These are phyloP conservation scores for Psilopogon haemacephalus DNA, from an alignment of 2,113 vertebrate species.

Conservation along the genomic window DNA sequence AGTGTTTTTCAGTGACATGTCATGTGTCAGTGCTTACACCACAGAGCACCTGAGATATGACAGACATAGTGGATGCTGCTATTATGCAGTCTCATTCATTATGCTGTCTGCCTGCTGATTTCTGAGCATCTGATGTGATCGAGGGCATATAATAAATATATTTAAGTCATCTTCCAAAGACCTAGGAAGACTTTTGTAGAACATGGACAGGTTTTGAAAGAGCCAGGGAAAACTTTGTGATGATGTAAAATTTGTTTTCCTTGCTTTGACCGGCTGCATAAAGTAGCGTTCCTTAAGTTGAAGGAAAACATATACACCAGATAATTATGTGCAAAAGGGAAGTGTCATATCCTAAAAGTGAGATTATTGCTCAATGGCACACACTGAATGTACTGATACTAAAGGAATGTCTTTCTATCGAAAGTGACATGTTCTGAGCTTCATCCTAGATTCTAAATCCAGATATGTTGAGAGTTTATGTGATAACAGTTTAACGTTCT, in stretches of 20 bases:
- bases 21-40: background rate
- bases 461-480: conserved; percentile 33
- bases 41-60: background rate
- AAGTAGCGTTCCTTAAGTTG: background rate
- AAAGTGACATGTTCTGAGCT: conserved; percentile 50
- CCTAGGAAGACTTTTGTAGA: background rate
- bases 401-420: conserved; percentile 51
- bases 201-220: background rate
- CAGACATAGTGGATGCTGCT: background rate
- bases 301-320: background rate
- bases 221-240: background rate
- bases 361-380: conserved; percentile 5
- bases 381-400: background rate
- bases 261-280: background rate
- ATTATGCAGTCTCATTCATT: background rate
- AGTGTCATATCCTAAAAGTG: background rate
- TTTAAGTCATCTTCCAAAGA: background rate
- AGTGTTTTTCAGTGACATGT: background rate
- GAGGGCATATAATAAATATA: background rate
- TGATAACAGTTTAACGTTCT: conserved; percentile 57
- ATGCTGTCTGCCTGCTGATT: background rate
- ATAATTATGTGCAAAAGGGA: background rate
- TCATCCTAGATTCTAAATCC: conserved; percentile 44
- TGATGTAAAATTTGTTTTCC: background rate
- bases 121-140: background rate